phyloP scores from a whole-genome alignment of 2,888 invertebrate genomes.

The Drosophila imparisetae region DNA sequence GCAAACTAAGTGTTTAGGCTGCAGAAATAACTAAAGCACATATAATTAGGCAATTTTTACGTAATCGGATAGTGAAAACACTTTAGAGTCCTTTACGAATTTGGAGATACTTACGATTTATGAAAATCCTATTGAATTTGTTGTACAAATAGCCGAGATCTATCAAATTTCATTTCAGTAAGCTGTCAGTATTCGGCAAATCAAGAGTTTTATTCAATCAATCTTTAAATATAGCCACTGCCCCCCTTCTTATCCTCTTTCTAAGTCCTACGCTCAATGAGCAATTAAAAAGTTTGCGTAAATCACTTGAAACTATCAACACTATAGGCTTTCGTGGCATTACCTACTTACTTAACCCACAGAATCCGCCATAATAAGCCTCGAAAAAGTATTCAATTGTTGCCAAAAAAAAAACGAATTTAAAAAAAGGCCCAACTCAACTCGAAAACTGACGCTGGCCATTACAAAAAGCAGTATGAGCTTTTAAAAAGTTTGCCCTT shows the following conservation, averaged over 20 bases:
- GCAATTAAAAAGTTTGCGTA: constrained; percentile 53
- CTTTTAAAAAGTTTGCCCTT: constrained; percentile 49
- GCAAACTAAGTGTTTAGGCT: not conserved
- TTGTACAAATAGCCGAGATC: not conserved
- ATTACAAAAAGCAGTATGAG: constrained; percentile 45
- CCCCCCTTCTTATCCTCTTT: not conserved
- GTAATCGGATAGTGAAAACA: not conserved
- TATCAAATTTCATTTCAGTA: not conserved
- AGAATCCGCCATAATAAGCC: constrained; percentile 42
- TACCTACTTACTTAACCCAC: constrained; percentile 11
- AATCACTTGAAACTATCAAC: constrained; percentile 60
- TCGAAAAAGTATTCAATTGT: constrained; percentile 58
- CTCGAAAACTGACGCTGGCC: constrained; percentile 36
- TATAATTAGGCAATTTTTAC: not conserved
- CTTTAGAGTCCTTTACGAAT: not conserved
- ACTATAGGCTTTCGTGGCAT: constrained; percentile 51
- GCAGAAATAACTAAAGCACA: not conserved
- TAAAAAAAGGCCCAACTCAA: not conserved
- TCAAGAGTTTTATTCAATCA: not conserved
- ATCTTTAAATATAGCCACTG: not conserved
- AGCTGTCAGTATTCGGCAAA: not conserved
- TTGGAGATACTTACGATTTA: not conserved
- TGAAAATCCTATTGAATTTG: not conserved
- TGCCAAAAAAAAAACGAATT: constrained; percentile 34
- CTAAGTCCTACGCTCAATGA: constrained; percentile 5